These are phyloP conservation scores for Hucho hucho DNA, from an alignment of 2,113 vertebrate species.

Conservation along the genomic window DNA sequence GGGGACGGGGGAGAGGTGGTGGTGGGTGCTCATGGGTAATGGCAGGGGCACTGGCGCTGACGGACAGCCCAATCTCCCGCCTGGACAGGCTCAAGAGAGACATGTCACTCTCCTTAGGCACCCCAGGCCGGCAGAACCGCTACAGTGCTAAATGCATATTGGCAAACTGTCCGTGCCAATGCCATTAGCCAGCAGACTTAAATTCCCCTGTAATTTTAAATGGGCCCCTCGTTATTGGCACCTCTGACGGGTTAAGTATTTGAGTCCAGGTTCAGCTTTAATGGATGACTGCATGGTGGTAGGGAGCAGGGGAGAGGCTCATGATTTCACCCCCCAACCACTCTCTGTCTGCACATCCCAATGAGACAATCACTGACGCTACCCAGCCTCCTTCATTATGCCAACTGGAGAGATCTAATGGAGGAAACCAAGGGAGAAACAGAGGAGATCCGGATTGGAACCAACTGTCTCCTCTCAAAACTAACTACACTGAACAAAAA, in stretches of 20 bases:
- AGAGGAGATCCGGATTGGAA: slow-evolving; percentile 17
- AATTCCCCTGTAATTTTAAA: slow-evolving; percentile 69
- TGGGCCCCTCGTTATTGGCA: slow-evolving; percentile 69
- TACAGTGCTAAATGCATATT: slow-evolving; percentile 65
- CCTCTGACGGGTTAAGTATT: slow-evolving; percentile 69
- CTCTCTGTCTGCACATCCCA: slow-evolving; percentile 12
- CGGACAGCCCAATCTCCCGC: slow-evolving; percentile 76
- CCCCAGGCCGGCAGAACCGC: slow-evolving; percentile 65
- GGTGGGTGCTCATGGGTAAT: slow-evolving; percentile 58
- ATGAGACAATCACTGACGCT: slow-evolving; percentile 4
- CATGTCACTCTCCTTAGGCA: slow-evolving; percentile 68
- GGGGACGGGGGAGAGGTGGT: neutral
- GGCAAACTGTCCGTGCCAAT: slow-evolving; percentile 71
- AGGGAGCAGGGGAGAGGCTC: slow-evolving; percentile 23
- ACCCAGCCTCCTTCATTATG: slow-evolving; percentile 17
- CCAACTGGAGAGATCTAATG: slow-evolving; percentile 26
- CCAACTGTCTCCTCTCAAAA: too few relatives aligned
- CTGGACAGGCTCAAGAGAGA: slow-evolving; percentile 72
- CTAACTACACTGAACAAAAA: too few relatives aligned
- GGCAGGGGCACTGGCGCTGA: slow-evolving; percentile 61
- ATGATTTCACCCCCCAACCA: neutral
- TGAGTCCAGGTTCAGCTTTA: slow-evolving; percentile 68
- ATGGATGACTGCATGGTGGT: slow-evolving; percentile 54
- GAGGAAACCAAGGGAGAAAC: slow-evolving; percentile 1
- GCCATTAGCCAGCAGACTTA: slow-evolving; percentile 70